Evolutionary conservation across 2,888 invertebrate species (phyloP).

Genomic region (Punctoribates punctum): DNA sequence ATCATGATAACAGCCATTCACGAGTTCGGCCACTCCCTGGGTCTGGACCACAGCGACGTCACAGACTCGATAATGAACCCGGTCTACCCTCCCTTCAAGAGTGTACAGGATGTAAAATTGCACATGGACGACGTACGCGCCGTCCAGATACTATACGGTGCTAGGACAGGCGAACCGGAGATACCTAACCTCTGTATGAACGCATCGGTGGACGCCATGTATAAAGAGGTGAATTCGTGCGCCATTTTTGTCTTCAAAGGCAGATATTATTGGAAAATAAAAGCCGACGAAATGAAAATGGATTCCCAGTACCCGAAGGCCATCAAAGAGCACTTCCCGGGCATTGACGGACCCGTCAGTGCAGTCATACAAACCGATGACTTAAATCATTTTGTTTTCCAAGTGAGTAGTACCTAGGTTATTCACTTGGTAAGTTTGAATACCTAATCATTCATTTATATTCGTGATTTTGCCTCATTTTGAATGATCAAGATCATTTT

Average conservation of each 20-base stretch:
- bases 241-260: background rate
- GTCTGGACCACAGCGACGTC: constrained; percentile 21
- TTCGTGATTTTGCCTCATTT: no score
- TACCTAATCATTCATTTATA: no score
- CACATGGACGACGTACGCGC: background rate
- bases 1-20: background rate
- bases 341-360: background rate
- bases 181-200: constrained; percentile 8
- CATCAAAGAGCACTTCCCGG: background rate
- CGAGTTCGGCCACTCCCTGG: constrained; percentile 22
- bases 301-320: constrained; percentile 13
- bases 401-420: background rate
- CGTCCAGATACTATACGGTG: constrained; percentile 12
- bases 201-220: background rate
- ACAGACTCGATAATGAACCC: constrained; percentile 24
- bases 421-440: no score
- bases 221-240: background rate
- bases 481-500: no score
- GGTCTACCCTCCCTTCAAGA: background rate
- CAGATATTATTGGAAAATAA: constrained; percentile 5
- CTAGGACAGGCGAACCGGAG: background rate
- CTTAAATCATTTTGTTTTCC: background rate
- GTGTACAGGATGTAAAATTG: background rate
- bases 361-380: background rate
- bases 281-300: background rate